phyloP scores from a whole-genome alignment of 2,113 vertebrate species.

The Blennius ocellaris region DNA sequence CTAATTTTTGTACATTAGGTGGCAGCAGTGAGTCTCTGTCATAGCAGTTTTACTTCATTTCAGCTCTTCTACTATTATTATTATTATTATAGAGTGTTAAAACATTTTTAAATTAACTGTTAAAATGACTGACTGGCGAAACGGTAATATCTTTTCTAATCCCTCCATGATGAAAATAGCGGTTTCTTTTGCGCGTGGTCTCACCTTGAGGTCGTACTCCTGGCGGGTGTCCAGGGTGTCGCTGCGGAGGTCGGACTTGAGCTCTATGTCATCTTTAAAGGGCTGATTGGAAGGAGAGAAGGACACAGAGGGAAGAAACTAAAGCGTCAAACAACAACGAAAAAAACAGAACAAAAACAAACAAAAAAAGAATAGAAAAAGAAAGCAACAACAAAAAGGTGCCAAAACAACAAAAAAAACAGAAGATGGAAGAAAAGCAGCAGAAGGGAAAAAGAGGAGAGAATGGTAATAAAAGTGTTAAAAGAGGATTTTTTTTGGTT shows the following conservation, averaged over 20 bases:
- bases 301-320: conserved; percentile 87
- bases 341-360: conserved; percentile 60
- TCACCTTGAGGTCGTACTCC: conserved; percentile 97
- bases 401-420: conserved; percentile 62
- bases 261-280: conserved; percentile 96
- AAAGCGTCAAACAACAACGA: conserved; percentile 82
- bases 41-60: too few species aligned
- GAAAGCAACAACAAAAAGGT: conserved; percentile 56
- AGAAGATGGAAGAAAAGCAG: conserved; percentile 23
- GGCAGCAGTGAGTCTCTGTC: too few species aligned
- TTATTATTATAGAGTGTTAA: too few species aligned
- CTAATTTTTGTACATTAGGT: too few species aligned
- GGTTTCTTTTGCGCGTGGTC: neutral
- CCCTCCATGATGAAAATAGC: too few species aligned
- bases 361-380: conserved; percentile 58
- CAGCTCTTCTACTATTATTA: too few species aligned
- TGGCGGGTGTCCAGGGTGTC: conserved; percentile 96
- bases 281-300: conserved; percentile 89
- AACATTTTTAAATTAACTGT: too few species aligned
- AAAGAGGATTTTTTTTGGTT: conserved; percentile 61
- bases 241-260: conserved; percentile 95
- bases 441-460: conserved; percentile 55
- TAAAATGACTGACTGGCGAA: too few species aligned
- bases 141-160: too few species aligned
- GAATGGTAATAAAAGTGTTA: conserved; percentile 69